These are phyloP conservation scores for Mamestra configurata DNA, from an alignment of 1,140 invertebrate genomes.

Conservation along the genomic window DNA sequence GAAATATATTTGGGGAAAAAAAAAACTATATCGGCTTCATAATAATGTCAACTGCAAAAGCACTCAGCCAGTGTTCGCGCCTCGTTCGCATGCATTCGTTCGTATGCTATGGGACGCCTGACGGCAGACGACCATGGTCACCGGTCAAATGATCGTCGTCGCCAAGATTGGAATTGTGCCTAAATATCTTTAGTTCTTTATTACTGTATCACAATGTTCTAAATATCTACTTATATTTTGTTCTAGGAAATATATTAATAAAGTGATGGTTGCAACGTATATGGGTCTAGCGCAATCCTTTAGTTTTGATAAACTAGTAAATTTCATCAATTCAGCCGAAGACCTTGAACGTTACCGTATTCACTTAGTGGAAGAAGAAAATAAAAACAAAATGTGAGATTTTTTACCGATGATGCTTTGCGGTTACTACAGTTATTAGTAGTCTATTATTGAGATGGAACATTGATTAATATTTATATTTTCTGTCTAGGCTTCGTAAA, in stretches of 20 bases:
- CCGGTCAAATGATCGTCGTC: too few relatives aligned
- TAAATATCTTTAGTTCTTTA: too few relatives aligned
- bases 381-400: slow-evolving; percentile 71
- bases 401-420: background rate
- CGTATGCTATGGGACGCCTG: too few relatives aligned
- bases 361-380: slow-evolving; percentile 64
- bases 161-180: too few relatives aligned
- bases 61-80: too few relatives aligned
- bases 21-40: too few relatives aligned
- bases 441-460: too few relatives aligned
- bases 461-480: background rate
- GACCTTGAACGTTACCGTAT: slow-evolving; percentile 57
- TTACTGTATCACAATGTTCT: background rate
- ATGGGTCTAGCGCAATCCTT: slow-evolving; percentile 44
- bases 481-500: slow-evolving; percentile 60
- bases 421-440: too few relatives aligned
- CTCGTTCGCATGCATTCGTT: too few relatives aligned
- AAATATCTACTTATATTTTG: background rate
- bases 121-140: too few relatives aligned
- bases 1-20: too few relatives aligned
- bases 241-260: slow-evolving; percentile 56
- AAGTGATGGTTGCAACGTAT: slow-evolving; percentile 59
- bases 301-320: slow-evolving; percentile 53
- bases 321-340: slow-evolving; percentile 57
- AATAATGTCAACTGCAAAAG: too few relatives aligned